Conservation (phyloP, 2,113 vertebrate species). For the Callipepla squamata region DNA sequence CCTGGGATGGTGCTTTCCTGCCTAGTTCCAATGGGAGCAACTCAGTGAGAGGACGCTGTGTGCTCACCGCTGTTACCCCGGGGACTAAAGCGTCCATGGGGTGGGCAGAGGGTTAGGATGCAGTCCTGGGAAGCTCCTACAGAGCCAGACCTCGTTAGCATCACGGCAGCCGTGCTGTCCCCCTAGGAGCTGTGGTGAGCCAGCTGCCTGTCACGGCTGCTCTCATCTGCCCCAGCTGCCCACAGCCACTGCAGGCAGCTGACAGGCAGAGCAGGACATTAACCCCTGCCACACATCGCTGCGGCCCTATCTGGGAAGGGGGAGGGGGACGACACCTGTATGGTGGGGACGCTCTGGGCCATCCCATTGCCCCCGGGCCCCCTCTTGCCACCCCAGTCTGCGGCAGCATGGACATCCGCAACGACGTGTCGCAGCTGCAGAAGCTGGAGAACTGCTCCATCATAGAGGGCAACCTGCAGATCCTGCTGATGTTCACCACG, state of each 20-base stretch:
- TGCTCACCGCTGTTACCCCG: background rate
- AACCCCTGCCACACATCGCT: accelerated
- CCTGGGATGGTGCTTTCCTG: background rate
- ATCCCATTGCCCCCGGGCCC: accelerated
- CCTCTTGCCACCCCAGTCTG: conserved; percentile 72
- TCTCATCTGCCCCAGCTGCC: background rate
- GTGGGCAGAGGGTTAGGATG: accelerated
- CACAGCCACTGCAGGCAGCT: background rate
- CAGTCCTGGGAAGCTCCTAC: accelerated
- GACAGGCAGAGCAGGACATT: background rate
- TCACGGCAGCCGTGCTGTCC: background rate
- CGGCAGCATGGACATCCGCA: conserved; percentile 83
- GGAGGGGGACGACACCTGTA: no score
- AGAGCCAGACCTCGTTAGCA: background rate
- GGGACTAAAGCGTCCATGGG: background rate
- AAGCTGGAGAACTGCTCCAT: conserved; percentile 83
- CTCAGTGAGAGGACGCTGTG: accelerated
- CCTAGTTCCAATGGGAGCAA: background rate
- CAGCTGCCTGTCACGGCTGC: background rate
- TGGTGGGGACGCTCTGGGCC: background rate
- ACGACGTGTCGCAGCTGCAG: conserved; percentile 77
- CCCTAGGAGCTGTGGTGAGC: background rate
- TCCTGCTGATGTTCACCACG: conserved; percentile 83
- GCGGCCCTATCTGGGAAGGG: background rate
- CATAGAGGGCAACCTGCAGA: conserved; percentile 83